phyloP scores from a whole-genome alignment of 2,888 invertebrate genomes.

The Pandemis heparana region DNA sequence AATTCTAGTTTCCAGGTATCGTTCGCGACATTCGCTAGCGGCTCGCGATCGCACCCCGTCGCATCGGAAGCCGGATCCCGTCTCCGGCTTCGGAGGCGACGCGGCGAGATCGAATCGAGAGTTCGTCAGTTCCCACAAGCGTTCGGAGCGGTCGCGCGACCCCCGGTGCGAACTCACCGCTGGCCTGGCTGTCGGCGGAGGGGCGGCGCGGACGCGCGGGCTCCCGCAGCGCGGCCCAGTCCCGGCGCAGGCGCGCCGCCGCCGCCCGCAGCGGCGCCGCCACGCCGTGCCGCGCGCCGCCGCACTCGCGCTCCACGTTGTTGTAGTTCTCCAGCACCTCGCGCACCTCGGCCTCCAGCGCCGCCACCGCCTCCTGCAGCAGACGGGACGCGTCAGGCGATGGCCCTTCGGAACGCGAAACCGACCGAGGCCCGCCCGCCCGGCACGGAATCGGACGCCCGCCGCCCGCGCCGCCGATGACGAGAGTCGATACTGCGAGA shows the following conservation, averaged over 20 bases:
- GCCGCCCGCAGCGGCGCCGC: slow-evolving; percentile 70
- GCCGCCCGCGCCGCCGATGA: too few species aligned
- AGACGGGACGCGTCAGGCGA: too few species aligned
- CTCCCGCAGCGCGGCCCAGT: slow-evolving; percentile 71
- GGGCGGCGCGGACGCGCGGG: slow-evolving; percentile 41
- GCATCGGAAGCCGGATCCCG: not conserved
- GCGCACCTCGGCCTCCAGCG: slow-evolving; percentile 86
- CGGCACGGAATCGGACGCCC: too few species aligned
- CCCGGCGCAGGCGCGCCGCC: slow-evolving; percentile 78
- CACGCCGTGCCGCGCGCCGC: slow-evolving; percentile 63
- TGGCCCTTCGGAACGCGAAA: too few species aligned
- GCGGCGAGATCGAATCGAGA: too few species aligned
- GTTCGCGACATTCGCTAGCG: not conserved
- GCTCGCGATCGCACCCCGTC: not conserved
- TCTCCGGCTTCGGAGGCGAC: not conserved
- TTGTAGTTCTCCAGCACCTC: slow-evolving; percentile 88
- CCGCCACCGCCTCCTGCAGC: slow-evolving; percentile 77
- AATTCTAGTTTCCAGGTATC: not conserved
- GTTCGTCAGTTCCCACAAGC: not conserved
- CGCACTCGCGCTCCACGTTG: slow-evolving; percentile 85
- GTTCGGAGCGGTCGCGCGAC: slow-evolving; percentile 2
- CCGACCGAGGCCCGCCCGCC: too few species aligned
- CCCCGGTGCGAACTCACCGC: slow-evolving; percentile 57
- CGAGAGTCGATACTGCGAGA: too few species aligned
- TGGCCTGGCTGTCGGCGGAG: slow-evolving; percentile 52